Base-by-base conservation (phyloP, 1,140 invertebrate genomes). In the Cotesia vestalis region DNA sequence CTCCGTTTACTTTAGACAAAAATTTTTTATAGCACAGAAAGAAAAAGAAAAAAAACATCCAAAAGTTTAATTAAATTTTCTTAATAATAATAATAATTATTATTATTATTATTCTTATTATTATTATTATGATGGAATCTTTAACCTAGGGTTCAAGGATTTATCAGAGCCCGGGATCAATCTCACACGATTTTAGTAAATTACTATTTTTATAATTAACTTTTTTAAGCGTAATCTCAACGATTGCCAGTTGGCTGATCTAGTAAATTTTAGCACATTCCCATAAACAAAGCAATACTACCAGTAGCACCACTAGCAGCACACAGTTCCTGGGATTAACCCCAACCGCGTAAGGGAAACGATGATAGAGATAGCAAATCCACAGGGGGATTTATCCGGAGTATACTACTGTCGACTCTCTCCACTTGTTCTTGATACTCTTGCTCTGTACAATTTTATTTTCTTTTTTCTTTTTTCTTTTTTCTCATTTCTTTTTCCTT, bases 141-240 rank as follows among this genome's bases (percentile, higher is more conserved):
- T 60, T 60, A 27, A 12, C 17, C n/a, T 1, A 12, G 17, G 17
- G 53, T 57, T 57, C 17, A 57, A 57, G 53, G 53, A 17, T 46
- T 12, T 17, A 46, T 46, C 40, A 9, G 11, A 46, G 40, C 40
- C 8, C 46, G 40, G 17, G 68, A 74, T 60, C 12, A 69, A 20
- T 66, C 66, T 68, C 66, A 35, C 34, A 66, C 53, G 66, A 53
- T 52, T 69, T 46, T 55, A 66, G 52, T 71, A 67, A 75, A 75
- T 75, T 71, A 72, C 63, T 59, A 75, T 75, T 61, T 75, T 75
- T 69, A 75, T 75, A 75, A 75, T 75, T 75, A 75, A 75, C 71
- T 75, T 75, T 75, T 75, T 62, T 66, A 27, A 20, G 60, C 73
- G 71, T 75, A 75, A 75, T 75, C 72, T 75, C 69, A 61, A 46